Conservation (phyloP, 2,113 vertebrate species). For the Oryzias melastigma region DNA sequence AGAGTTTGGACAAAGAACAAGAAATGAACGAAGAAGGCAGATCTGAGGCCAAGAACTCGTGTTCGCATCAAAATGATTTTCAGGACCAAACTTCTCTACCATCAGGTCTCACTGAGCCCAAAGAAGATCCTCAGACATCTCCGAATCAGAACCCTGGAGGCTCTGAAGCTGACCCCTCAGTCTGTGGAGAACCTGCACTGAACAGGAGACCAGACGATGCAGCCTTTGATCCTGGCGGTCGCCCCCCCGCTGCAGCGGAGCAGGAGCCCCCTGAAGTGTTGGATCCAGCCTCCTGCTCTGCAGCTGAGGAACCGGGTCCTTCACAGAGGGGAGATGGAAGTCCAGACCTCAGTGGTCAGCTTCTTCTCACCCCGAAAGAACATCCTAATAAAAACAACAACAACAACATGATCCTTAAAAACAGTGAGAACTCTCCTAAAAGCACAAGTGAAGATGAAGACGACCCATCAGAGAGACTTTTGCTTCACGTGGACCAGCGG, state of each 20-base stretch:
- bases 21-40: background rate
- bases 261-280: background rate
- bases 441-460: background rate
- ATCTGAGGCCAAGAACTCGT: background rate
- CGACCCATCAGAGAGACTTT: background rate
- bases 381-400: conserved; percentile 53
- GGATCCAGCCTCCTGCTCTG: background rate
- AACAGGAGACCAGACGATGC: conserved; percentile 12
- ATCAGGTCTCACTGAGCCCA: background rate
- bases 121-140: conserved; percentile 2
- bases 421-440: background rate
- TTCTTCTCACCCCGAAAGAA: conserved; percentile 4
- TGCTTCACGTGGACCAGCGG: background rate
- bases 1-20: conserved; percentile 42
- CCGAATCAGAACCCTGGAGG: background rate
- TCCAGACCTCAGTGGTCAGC: background rate
- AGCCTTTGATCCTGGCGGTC: conserved; percentile 58
- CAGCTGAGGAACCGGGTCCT: background rate
- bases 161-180: background rate
- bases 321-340: conserved; percentile 4
- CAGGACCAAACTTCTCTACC: background rate
- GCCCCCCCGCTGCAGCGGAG: background rate
- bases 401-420: conserved; percentile 3
- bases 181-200: background rate
- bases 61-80: background rate